Base-by-base conservation (phyloP, 2,113 vertebrate genomes). In the Lanius collurio region DNA sequence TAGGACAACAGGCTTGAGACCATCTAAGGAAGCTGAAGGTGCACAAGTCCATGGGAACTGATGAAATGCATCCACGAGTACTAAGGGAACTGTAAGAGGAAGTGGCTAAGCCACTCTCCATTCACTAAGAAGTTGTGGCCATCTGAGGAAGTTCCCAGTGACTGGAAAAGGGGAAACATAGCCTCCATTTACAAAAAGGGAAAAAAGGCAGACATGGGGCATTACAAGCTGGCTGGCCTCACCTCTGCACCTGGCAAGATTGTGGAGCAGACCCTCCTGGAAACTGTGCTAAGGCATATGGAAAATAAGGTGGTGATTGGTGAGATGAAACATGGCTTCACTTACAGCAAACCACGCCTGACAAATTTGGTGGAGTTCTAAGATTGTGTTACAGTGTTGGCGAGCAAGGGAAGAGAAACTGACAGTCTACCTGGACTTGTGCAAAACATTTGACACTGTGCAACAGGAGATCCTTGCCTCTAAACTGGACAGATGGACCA, bases 41-140 rank as follows among this genome's bases (percentile, higher is more conserved):
- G 24, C 30, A 27, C 28, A 53, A 62, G 47, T 35, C n/a, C 39
- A 55, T 27, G n/a, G 24, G 41, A 68, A 39, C 39, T 41, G 24
- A 82, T 60, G n/a, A 68, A 53, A 62, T 35, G 26, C 17, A 68
- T 46, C 20, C 62, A 26, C 31, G n/a, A 46, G 9, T 46, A 20
- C 30, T 28, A 39, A 62, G 6, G 9, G 13, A 75, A 41, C 7
- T 19, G 8, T 67, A n/a, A 22, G 21, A 60, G 30, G 33, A 75
- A 68, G 53, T 7, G n/a, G 28, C 14, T 50, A 75, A 60, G n/a
- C 33, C 33, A 74, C 6, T 53, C 28, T n/a, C 47, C 39, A 53
- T 46, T 62, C 78, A 41, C 3, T 22, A 11, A 60, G n/a, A 62
- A 30, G 10, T 35, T 1, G 0, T 11, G 9, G n/a, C 14, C 55